phyloP scores from a whole-genome alignment of 2,888 invertebrate species.

The Tachina fera region DNA sequence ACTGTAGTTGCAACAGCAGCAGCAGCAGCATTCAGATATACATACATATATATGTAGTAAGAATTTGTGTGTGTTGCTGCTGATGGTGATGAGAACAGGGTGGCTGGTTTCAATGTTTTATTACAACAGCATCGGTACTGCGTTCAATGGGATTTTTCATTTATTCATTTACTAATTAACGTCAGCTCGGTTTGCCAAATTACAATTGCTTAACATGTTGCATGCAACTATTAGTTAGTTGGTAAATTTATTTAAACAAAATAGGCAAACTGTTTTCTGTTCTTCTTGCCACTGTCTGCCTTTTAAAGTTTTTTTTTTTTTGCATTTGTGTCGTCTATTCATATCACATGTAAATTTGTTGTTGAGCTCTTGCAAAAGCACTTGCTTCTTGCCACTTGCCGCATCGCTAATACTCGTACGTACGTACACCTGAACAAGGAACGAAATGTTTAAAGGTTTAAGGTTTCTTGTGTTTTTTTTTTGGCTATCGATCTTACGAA shows the following conservation, averaged over 20 bases:
- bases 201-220: slow-evolving; percentile 73
- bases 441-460: slow-evolving; percentile 22
- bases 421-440: not conserved
- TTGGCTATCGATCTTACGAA: slow-evolving; percentile 62
- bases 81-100: slow-evolving; percentile 54
- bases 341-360: slow-evolving; percentile 64
- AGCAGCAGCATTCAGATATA: not conserved
- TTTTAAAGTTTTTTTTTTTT: slow-evolving; percentile 1
- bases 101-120: slow-evolving; percentile 47
- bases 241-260: slow-evolving; percentile 21
- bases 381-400: slow-evolving; percentile 64
- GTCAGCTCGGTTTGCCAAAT: slow-evolving; percentile 77
- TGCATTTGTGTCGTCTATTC: slow-evolving; percentile 1
- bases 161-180: slow-evolving; percentile 78
- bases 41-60: not conserved
- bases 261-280: slow-evolving; percentile 41
- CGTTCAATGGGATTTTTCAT: slow-evolving; percentile 58
- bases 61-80: not conserved
- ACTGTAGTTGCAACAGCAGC: slow-evolving; percentile 29
- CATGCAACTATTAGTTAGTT: slow-evolving; percentile 61
- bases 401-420: slow-evolving; percentile 10
- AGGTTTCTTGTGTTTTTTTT: slow-evolving; percentile 26
- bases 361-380: slow-evolving; percentile 49
- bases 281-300: slow-evolving; percentile 4
- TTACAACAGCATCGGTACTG: slow-evolving; percentile 54